These are phyloP conservation scores for Saturnia japonica DNA, from an alignment of 2,888 invertebrate species.

Conservation along the genomic window DNA sequence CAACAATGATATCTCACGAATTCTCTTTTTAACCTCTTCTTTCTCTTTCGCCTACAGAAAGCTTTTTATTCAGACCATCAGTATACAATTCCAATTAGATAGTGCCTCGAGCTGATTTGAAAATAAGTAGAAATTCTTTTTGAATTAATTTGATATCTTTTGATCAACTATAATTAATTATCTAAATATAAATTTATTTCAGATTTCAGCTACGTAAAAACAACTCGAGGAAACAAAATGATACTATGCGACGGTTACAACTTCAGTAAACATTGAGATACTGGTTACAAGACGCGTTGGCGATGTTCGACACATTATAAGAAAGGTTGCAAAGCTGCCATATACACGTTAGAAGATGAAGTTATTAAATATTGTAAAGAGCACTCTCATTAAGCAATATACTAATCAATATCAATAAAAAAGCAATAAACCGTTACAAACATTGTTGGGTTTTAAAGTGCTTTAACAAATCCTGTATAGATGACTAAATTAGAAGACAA, in stretches of 20 bases:
- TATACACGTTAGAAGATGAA: conserved; percentile 36
- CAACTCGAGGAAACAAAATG: neutral
- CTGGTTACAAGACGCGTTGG: conserved; percentile 33
- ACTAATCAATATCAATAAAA: too few species aligned
- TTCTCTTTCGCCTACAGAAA: too few species aligned
- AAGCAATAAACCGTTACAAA: neutral
- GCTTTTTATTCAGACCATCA: too few species aligned
- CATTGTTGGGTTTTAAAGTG: neutral
- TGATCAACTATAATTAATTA: too few species aligned
- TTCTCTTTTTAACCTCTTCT: too few species aligned
- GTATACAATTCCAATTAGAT: too few species aligned
- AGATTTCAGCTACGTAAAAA: neutral
- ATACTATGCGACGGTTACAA: neutral
- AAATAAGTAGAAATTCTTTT: too few species aligned
- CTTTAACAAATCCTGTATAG: neutral
- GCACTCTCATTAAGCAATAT: conserved; percentile 23
- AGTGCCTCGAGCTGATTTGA: too few species aligned
- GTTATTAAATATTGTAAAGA: conserved; percentile 21
- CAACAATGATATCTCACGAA: too few species aligned
- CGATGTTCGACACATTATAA: conserved; percentile 40
- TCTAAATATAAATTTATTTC: neutral
- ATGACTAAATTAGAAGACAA: neutral
- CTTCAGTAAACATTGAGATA: neutral
- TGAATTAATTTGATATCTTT: too few species aligned
- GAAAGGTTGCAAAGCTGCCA: conserved; percentile 42